These are phyloP conservation scores for Coleophora deauratella DNA, from an alignment of 2,888 invertebrate genomes.

Conservation along the genomic window DNA sequence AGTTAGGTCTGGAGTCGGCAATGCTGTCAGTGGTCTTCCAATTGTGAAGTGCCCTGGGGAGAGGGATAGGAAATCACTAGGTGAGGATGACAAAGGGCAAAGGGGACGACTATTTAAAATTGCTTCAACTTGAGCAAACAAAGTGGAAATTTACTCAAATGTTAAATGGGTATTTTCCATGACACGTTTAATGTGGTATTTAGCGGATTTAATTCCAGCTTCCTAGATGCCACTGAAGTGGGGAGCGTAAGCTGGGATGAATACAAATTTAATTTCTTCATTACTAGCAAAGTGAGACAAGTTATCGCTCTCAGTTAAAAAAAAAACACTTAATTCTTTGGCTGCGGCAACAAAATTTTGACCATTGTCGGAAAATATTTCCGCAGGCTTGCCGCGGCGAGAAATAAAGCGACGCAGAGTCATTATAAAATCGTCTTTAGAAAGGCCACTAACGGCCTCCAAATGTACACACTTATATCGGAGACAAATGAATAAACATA, in stretches of 20 bases:
- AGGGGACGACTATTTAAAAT: slow-evolving; percentile 19
- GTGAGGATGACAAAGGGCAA: slow-evolving; percentile 16
- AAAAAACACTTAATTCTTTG: slow-evolving; percentile 18
- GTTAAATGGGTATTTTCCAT: slow-evolving; percentile 14
- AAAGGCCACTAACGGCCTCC: slow-evolving; percentile 20
- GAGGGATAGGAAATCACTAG: slow-evolving; percentile 15
- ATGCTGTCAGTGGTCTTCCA: slow-evolving; percentile 13
- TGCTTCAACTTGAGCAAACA: slow-evolving; percentile 4
- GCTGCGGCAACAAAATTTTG: slow-evolving; percentile 22
- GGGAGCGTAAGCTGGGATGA: slow-evolving; percentile 20
- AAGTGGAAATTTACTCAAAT: slow-evolving; percentile 14
- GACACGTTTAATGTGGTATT: slow-evolving; percentile 12
- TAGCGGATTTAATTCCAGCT: slow-evolving; percentile 15
- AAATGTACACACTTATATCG: slow-evolving; percentile 20
- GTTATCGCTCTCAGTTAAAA: slow-evolving; percentile 7
- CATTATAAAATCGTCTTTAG: slow-evolving; percentile 21
- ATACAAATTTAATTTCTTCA: slow-evolving; percentile 20
- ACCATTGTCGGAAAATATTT: slow-evolving; percentile 26
- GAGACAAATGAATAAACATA: slow-evolving; percentile 19
- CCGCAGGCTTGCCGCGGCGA: slow-evolving; percentile 22
- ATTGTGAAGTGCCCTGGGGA: slow-evolving; percentile 19
- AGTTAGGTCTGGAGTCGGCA: not conserved
- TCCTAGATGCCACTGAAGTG: slow-evolving; percentile 21
- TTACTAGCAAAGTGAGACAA: slow-evolving; percentile 18
- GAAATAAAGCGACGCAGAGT: slow-evolving; percentile 22